Evolutionary conservation across 2,888 invertebrate genomes (phyloP).

Genomic region (Alviniconcha strummeri): DNA sequence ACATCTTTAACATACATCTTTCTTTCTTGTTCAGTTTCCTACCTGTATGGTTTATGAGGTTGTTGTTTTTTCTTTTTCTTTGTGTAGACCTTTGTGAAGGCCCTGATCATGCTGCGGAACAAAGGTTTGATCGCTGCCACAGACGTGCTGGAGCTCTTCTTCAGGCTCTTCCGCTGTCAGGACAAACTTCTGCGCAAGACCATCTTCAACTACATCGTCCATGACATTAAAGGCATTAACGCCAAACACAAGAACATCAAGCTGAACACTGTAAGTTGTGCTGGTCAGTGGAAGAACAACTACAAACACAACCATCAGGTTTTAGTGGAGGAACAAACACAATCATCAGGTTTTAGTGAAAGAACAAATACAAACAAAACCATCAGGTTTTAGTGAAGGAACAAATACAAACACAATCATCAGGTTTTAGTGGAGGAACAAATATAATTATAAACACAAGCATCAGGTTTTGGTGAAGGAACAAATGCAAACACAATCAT

Average conservation of each 20-base stretch:
- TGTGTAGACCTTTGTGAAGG: constrained; percentile 86
- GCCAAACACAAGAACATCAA: constrained; percentile 93
- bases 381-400: too few relatives aligned
- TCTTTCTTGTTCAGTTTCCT: too few relatives aligned
- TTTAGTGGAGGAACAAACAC: too few relatives aligned
- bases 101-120: constrained; percentile 93
- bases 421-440: too few relatives aligned
- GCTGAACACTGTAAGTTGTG: constrained; percentile 80
- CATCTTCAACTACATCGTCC: constrained; percentile 92
- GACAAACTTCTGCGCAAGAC: constrained; percentile 92
- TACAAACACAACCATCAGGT: background rate
- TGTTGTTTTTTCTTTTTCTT: constrained; percentile 55
- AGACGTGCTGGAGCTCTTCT: constrained; percentile 91
- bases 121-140: constrained; percentile 92
- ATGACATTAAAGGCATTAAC: constrained; percentile 96
- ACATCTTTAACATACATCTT: too few relatives aligned
- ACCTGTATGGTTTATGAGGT: too few relatives aligned
- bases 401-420: too few relatives aligned
- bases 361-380: too few relatives aligned
- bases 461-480: too few relatives aligned
- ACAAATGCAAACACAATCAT: too few relatives aligned
- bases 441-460: too few relatives aligned
- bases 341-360: too few relatives aligned
- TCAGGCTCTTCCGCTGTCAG: constrained; percentile 91
- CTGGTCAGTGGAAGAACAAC: background rate